Base-by-base conservation (phyloP, 2,113 vertebrate genomes). In the Petrocephalus microphthalmus region DNA sequence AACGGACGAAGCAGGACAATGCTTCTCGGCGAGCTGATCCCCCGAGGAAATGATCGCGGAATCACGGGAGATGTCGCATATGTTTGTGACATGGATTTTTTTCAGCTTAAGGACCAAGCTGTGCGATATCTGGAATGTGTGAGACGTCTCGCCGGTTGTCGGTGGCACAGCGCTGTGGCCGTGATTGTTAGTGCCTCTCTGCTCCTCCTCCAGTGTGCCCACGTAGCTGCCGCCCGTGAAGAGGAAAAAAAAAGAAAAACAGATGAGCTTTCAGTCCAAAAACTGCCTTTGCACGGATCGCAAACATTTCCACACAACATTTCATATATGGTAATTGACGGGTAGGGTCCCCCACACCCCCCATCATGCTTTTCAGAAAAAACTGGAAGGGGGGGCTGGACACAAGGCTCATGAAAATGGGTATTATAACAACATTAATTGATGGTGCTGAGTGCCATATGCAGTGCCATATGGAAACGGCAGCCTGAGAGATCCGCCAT, bases 401-500 rank as follows among this genome's bases (percentile, higher is more conserved):
- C 90, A 91, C 92, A 90, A 51, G 90, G 94, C 92, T 94, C 93
- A 91, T 95, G 94, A 95, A 95, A 95, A 95, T 95, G 94, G 92
- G 93, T 93, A 94, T 95, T 95, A 95, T 95, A 96, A 95, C 94
- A 94, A 95, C 94, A 95, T 96, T 96, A 96, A 96, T 96, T 96
- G 95, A 96, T 95, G 94, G 94, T 94, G 94, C 94, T 95, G 94
- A 94, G 94, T 92, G 91, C 94, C 95, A 95, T 96, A 96, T 96
- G 95, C 90, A 94, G 52, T 51, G 89, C 95, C 95, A 96, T 95
- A 96, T 96, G 95, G 95, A 95, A 93, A 91, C 71, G 93, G 90
- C 92, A 92, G 93, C 94, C 92, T 93, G 91, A 93, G 94, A 95
- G 95, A 94, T 92, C 92, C 91, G 91, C 93, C 93, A 92, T 95